Evolutionary conservation across 1,140 invertebrate genomes (phyloP).

Genomic region (Cephus cinctus): DNA sequence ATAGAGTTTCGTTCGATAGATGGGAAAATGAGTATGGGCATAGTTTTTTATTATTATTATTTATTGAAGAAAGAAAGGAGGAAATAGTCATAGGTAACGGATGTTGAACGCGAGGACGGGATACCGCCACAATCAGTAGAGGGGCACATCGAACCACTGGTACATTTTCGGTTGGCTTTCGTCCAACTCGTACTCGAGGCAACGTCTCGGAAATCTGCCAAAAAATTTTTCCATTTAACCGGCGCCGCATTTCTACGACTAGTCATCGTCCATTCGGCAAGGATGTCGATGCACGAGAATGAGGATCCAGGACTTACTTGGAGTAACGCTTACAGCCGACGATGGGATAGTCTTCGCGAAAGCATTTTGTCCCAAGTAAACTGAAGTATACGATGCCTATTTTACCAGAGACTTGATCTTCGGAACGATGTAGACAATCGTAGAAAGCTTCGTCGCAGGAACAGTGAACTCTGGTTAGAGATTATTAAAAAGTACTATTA

Average conservation of each 20-base stretch:
- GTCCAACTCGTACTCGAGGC: conserved; percentile 58
- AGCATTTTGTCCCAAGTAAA: conserved; percentile 66
- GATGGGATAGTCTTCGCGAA: conserved; percentile 65
- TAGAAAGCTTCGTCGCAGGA: conserved; percentile 69
- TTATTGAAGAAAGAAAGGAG: neutral
- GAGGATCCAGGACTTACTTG: conserved; percentile 21
- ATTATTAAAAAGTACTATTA: too few species aligned
- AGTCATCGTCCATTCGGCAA: neutral
- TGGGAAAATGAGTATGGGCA: too few species aligned
- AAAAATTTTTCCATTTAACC: conserved; percentile 35
- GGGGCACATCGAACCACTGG: conserved; percentile 63
- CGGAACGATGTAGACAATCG: conserved; percentile 61
- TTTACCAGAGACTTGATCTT: conserved; percentile 52
- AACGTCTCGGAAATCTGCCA: conserved; percentile 44
- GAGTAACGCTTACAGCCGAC: conserved; percentile 56
- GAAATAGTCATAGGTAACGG: neutral
- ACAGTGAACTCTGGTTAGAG: conserved; percentile 65
- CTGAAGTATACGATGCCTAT: conserved; percentile 70
- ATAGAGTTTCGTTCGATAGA: too few species aligned
- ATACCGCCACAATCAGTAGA: conserved; percentile 31
- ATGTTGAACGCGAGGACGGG: neutral
- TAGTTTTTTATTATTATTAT: too few species aligned
- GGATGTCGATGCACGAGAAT: conserved; percentile 1
- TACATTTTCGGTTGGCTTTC: conserved; percentile 49
- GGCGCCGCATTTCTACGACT: neutral